These are phyloP conservation scores for Apodemia duryi DNA, from an alignment of 2,888 invertebrate genomes.

Conservation along the genomic window DNA sequence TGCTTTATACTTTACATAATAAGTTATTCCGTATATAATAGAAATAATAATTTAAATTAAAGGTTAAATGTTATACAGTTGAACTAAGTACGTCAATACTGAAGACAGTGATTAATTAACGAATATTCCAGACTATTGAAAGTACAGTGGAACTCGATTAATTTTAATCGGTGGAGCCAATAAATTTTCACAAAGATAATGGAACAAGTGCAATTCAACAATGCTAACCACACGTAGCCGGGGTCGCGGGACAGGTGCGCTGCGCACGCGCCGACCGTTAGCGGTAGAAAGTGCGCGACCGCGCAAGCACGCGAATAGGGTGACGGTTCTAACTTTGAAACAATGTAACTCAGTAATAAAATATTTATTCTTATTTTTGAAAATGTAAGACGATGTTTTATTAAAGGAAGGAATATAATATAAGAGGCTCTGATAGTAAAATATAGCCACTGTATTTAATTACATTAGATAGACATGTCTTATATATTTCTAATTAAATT, in stretches of 20 bases:
- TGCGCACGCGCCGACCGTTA: slow-evolving; percentile 78
- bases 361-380: background rate
- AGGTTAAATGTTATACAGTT: background rate
- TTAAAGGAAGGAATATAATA: too few species aligned
- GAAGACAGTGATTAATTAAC: slow-evolving; percentile 15
- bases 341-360: background rate
- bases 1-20: too few species aligned
- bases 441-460: too few species aligned
- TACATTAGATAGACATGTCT: too few species aligned
- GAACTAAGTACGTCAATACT: background rate
- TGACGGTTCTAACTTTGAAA: slow-evolving; percentile 35
- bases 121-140: slow-evolving; percentile 14
- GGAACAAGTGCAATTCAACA: slow-evolving; percentile 43
- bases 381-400: too few species aligned
- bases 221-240: slow-evolving; percentile 47
- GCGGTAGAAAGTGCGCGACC: slow-evolving; percentile 77
- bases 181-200: slow-evolving; percentile 39
- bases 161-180: slow-evolving; percentile 24
- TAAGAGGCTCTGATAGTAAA: too few species aligned
- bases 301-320: slow-evolving; percentile 71
- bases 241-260: slow-evolving; percentile 71
- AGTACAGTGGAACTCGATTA: slow-evolving; percentile 21
- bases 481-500: too few species aligned
- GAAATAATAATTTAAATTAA: too few species aligned
- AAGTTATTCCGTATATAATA: too few species aligned